phyloP scores from a whole-genome alignment of 2,888 invertebrate species.

The Euproctis similis region DNA sequence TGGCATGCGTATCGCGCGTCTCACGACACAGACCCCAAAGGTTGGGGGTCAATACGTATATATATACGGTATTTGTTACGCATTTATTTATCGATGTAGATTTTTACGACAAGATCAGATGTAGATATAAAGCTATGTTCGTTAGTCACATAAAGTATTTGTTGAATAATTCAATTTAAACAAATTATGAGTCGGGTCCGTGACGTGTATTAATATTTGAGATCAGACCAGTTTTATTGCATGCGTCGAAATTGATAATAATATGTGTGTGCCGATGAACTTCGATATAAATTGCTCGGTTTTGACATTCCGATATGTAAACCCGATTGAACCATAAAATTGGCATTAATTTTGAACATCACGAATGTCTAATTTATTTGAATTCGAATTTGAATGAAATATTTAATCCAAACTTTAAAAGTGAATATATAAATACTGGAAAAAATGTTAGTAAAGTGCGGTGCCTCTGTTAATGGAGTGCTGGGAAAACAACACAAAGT shows the following conservation, averaged over 20 bases:
- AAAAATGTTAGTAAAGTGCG: too few species aligned
- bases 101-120: constrained; percentile 13
- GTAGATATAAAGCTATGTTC: constrained; percentile 18
- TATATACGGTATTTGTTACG: constrained; percentile 5
- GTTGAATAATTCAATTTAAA: constrained; percentile 17
- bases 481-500: too few species aligned
- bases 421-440: too few species aligned
- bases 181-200: constrained; percentile 9
- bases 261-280: constrained; percentile 1
- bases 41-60: constrained; percentile 11
- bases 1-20: constrained; percentile 13
- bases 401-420: too few species aligned
- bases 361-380: too few species aligned
- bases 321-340: too few species aligned
- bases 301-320: too few species aligned
- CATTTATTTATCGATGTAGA: constrained; percentile 2
- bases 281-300: constrained; percentile 1
- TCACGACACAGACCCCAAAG: constrained; percentile 4
- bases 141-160: constrained; percentile 3
- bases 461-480: too few species aligned
- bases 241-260: background rate
- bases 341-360: too few species aligned
- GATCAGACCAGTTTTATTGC: constrained; percentile 4
- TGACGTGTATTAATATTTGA: constrained; percentile 10
- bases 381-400: too few species aligned